Evolutionary conservation across 2,797 vertebrate species (phyloP).

Genomic region (Botia almorhae): DNA sequence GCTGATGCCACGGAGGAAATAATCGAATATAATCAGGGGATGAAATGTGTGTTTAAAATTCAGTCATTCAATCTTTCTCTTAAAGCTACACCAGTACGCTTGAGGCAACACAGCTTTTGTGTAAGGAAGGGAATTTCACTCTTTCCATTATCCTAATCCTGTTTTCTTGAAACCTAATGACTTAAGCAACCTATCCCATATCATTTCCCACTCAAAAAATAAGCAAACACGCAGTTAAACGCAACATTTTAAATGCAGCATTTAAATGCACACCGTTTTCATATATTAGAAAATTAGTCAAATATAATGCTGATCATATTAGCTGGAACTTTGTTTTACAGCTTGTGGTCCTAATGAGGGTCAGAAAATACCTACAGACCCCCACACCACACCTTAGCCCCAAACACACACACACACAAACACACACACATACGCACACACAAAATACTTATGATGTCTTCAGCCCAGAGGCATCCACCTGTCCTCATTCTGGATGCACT

Average conservation of each 20-base stretch:
- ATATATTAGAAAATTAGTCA: not conserved
- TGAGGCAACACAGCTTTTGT: constrained; percentile 15
- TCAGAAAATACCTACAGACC: not conserved
- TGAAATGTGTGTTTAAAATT: not conserved
- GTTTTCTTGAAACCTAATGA: constrained; percentile 43
- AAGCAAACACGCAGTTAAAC: not conserved
- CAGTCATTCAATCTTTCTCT: constrained; percentile 22
- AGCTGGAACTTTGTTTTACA: not conserved
- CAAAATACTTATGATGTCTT: constrained; percentile 64
- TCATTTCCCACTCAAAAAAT: constrained; percentile 13
- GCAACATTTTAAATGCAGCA: not conserved
- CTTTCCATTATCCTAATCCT: constrained; percentile 30
- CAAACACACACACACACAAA: too few species aligned
- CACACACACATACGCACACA: not conserved
- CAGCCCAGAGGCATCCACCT: constrained; percentile 71
- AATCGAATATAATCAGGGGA: not conserved
- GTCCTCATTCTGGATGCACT: constrained; percentile 72
- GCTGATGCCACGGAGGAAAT: not conserved
- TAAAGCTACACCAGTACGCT: constrained; percentile 32
- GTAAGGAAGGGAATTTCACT: constrained; percentile 30
- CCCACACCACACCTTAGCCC: constrained; percentile 57
- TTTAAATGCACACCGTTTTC: not conserved
- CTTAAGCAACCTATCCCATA: constrained; percentile 28
- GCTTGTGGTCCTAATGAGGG: not conserved
- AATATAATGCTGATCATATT: not conserved